A percentile compares a stretch with the other conserved stretches of the same genome.
phyloP scores from a whole-genome alignment of 2,797 vertebrate species.

The Scolopax rusticola region DNA sequence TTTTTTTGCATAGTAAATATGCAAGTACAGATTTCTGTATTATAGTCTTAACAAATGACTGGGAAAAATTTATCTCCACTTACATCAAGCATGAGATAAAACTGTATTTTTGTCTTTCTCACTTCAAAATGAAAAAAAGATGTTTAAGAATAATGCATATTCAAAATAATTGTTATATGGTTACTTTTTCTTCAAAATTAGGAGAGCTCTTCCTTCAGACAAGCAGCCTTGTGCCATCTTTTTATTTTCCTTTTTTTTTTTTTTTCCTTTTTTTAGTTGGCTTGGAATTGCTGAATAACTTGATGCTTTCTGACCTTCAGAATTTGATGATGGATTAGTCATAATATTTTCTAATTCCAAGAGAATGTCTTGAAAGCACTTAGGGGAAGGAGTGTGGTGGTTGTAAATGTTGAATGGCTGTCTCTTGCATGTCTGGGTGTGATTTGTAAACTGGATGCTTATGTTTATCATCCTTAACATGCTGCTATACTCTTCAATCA shows the following conservation, averaged over 20 bases:
- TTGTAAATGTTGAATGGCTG: background rate
- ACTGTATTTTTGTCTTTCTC: background rate
- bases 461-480: slow-evolving; percentile 80
- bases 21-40: background rate
- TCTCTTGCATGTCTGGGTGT: background rate
- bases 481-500: slow-evolving; percentile 90
- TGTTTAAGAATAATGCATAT: background rate
- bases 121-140: background rate
- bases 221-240: background rate
- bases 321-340: background rate
- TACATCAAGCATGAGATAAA: background rate
- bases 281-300: background rate
- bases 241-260: background rate
- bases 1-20: background rate
- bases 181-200: background rate
- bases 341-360: background rate
- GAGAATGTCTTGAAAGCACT: background rate
- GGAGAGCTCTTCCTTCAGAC: background rate
- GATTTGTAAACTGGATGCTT: background rate
- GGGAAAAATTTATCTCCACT: background rate
- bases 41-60: background rate
- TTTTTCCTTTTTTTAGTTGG: too few species aligned
- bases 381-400: background rate
- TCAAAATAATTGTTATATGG: background rate
- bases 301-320: background rate